These are phyloP conservation scores for Nycticebus coucang DNA, from an alignment of 2,113 vertebrate species.

Conservation along the genomic window DNA sequence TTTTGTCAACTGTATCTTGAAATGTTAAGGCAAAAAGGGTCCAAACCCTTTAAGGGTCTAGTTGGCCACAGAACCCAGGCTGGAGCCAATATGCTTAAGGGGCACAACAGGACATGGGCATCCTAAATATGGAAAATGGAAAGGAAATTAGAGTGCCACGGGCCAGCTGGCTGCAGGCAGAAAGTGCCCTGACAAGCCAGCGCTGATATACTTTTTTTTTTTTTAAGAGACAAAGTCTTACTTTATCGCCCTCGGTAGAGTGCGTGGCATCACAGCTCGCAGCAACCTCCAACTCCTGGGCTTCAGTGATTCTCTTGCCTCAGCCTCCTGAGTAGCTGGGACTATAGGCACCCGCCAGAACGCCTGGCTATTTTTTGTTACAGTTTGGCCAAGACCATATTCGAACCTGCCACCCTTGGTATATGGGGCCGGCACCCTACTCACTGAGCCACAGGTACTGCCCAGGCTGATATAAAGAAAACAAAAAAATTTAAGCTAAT, in stretches of 20 bases:
- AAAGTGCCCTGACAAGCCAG: not conserved
- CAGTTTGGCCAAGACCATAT: too few species aligned
- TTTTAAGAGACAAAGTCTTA: too few species aligned
- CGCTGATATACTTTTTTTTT: not conserved
- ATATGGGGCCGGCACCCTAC: too few species aligned
- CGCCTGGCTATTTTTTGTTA: too few species aligned
- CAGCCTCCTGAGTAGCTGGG: too few species aligned
- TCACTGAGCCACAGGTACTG: too few species aligned
- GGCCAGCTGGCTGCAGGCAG: not conserved
- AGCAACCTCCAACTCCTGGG: too few species aligned
- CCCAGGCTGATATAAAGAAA: not conserved
- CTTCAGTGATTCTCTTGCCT: too few species aligned
- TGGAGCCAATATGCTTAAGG: not conserved
- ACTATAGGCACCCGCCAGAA: too few species aligned
- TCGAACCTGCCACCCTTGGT: too few species aligned
- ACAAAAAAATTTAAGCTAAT: conserved; percentile 21
- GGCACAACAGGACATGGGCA: not conserved
- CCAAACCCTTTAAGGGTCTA: not conserved
- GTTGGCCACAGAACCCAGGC: not conserved
- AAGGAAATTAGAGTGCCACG: not conserved
- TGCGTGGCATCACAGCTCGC: too few species aligned
- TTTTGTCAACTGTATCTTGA: not conserved
- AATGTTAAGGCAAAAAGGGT: not conserved
- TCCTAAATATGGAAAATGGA: not conserved
- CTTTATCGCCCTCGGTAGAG: too few species aligned